Percentiles rank a stretch among this genome's conserved stretches.
phyloP scores from a whole-genome alignment of 2,113 vertebrate genomes.

The Nibea albiflora region DNA sequence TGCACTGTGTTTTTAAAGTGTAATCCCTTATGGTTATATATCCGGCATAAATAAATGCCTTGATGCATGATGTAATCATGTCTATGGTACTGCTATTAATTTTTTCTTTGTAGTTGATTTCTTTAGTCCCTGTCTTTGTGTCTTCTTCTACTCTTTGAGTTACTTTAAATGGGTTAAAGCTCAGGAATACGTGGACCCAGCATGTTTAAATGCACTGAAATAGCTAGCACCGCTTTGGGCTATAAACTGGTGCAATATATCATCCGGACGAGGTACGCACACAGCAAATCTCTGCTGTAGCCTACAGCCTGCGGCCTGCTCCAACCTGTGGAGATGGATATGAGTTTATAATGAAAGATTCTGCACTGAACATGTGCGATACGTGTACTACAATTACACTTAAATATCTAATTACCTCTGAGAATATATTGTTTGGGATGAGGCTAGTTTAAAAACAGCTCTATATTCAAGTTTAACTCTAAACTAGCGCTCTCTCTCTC shows the following conservation, averaged over 20 bases:
- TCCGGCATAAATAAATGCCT: not conserved
- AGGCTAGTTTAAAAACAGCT: not conserved
- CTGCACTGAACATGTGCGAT: not conserved
- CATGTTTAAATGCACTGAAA: constrained; percentile 15
- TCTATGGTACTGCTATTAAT: not conserved
- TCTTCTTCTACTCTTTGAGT: not conserved
- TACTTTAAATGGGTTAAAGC: constrained; percentile 4
- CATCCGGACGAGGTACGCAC: constrained; percentile 22
- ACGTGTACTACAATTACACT: not conserved
- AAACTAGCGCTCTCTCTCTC: not conserved
- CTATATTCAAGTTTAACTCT: not conserved
- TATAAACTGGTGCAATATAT: constrained; percentile 26
- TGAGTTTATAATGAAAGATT: not conserved
- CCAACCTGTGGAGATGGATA: constrained; percentile 52
- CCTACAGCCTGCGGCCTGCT: constrained; percentile 60
- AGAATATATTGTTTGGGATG: not conserved
- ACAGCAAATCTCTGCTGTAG: constrained; percentile 29
- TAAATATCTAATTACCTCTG: not conserved
- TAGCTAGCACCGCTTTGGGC: constrained; percentile 36
- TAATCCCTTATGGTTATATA: not conserved
- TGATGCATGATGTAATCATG: not conserved
- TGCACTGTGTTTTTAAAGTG: not conserved
- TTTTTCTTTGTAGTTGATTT: not conserved
- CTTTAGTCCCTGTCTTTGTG: not conserved
- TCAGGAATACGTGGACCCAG: not conserved